Evolutionary conservation across 1,140 invertebrate genomes (phyloP).

Genomic region (Diachasmimorpha longicaudata): DNA sequence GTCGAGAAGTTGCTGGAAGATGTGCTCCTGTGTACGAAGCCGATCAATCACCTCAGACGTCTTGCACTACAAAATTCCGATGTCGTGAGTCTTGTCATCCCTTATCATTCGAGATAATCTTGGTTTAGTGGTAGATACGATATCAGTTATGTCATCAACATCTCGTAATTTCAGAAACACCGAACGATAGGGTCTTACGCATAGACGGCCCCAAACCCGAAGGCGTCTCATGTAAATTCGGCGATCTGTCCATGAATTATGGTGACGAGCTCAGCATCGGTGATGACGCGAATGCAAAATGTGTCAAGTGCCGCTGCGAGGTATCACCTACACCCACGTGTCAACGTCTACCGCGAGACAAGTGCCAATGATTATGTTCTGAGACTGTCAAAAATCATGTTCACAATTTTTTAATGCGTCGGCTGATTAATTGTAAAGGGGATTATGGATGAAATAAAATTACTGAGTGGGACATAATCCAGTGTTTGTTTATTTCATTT

Average conservation of each 20-base stretch:
- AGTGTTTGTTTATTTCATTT: too few species aligned
- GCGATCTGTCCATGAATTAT: slow-evolving; percentile 39
- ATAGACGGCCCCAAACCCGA: background rate
- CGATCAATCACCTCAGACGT: slow-evolving; percentile 23
- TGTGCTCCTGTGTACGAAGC: slow-evolving; percentile 42
- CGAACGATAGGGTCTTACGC: background rate
- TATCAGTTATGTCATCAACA: too few species aligned
- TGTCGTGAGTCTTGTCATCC: slow-evolving; percentile 42
- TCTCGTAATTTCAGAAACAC: background rate
- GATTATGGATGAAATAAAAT: too few species aligned
- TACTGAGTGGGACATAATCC: too few species aligned
- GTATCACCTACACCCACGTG: slow-evolving; percentile 42
- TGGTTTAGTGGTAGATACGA: too few species aligned
- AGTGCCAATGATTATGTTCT: slow-evolving; percentile 10
- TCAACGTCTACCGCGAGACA: slow-evolving; percentile 29
- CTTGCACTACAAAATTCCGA: slow-evolving; percentile 34
- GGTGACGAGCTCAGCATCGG: slow-evolving; percentile 41
- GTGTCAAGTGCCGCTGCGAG: slow-evolving; percentile 45
- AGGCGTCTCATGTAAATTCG: slow-evolving; percentile 37
- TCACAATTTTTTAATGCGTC: too few species aligned
- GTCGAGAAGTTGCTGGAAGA: background rate
- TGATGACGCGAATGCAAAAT: slow-evolving; percentile 31
- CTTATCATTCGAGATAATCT: too few species aligned
- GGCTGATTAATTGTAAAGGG: too few species aligned
- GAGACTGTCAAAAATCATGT: too few species aligned